Evolutionary conservation across 2,113 vertebrate genomes (phyloP).

Genomic region (Mohoua ochrocephala): DNA sequence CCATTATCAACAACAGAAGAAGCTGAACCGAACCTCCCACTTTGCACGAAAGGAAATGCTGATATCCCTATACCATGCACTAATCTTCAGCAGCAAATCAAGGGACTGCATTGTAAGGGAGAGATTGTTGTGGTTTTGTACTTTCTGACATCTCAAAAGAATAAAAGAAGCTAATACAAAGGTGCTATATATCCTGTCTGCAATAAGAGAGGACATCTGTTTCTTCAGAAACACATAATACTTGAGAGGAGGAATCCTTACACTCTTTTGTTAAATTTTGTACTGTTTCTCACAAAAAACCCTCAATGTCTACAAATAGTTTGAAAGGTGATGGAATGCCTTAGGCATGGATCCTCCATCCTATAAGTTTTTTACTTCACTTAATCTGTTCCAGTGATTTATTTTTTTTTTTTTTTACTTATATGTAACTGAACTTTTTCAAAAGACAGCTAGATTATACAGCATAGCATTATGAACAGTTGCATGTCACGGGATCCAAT

Average conservation of each 20-base stretch:
- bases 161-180: slow-evolving; percentile 14
- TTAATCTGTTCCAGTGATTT: neutral
- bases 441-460: neutral
- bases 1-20: neutral
- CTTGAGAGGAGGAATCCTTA: slow-evolving; percentile 40
- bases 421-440: slow-evolving; percentile 26
- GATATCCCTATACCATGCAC: neutral
- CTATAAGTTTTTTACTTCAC: neutral
- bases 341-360: neutral
- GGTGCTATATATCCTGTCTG: slow-evolving; percentile 64
- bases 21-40: neutral
- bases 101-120: neutral
- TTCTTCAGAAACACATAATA: slow-evolving; percentile 7
- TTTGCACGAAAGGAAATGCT: neutral
- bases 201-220: neutral
- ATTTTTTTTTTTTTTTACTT: neutral
- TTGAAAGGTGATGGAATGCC: neutral
- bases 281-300: slow-evolving; percentile 6
- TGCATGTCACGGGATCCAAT: neutral
- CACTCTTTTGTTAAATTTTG: neutral
- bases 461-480: neutral
- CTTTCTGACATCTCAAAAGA: slow-evolving; percentile 2
- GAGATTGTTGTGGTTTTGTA: neutral
- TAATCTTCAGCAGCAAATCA: slow-evolving; percentile 3
- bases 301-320: neutral